Conservation (phyloP, 2,113 vertebrate genomes). For the Dendrocopos noguchii region DNA sequence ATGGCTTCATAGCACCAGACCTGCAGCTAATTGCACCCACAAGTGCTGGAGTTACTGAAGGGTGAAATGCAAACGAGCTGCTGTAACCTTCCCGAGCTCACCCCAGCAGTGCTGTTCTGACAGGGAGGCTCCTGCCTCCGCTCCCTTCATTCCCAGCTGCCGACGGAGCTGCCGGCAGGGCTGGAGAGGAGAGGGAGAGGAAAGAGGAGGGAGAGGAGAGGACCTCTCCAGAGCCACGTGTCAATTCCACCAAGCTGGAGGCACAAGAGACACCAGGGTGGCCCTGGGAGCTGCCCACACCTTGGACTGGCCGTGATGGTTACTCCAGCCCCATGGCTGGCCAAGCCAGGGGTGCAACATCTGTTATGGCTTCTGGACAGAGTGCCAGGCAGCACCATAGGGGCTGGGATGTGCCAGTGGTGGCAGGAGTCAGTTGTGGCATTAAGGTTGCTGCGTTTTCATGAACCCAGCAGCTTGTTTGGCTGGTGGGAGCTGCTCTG, state of each 20-base stretch:
- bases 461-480: constrained; percentile 3
- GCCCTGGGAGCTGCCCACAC: not conserved
- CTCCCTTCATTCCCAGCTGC: not conserved
- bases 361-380: not conserved
- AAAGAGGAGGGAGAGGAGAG: no score
- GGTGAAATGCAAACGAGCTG: constrained; percentile 64
- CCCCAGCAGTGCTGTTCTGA: not conserved
- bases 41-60: constrained; percentile 70
- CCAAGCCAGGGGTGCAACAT: not conserved
- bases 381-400: rapidly evolving
- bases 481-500: constrained; percentile 63
- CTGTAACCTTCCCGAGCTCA: constrained; percentile 67
- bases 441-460: constrained; percentile 67
- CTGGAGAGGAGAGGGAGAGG: no score
- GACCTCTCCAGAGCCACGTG: rapidly evolving
- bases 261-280: rapidly evolving
- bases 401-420: not conserved
- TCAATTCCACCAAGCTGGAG: not conserved
- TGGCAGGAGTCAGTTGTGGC: not conserved
- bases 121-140: not conserved
- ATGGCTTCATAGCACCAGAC: constrained; percentile 24
- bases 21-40: constrained; percentile 65
- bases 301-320: rapidly evolving
- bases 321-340: not conserved
- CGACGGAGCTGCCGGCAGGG: not conserved